A percentile compares a stretch with the other conserved stretches of the same genome.
Conservation (phyloP, 2,797 vertebrate species). For the Aselliscus stoliczkanus region DNA sequence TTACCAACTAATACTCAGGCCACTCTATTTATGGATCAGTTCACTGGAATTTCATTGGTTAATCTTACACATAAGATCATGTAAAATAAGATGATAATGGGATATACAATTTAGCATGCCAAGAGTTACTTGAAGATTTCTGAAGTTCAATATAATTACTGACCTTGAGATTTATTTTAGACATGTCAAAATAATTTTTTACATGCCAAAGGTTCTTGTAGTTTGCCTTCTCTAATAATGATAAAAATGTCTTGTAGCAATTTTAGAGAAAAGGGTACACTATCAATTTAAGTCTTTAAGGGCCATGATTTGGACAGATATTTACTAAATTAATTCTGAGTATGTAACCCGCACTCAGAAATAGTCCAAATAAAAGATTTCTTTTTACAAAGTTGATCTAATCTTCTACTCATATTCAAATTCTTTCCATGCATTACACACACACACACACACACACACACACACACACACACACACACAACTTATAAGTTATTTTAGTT, state of each 20-base stretch:
- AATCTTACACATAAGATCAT: not conserved
- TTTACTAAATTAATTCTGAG: conserved; percentile 48
- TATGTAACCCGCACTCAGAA: not conserved
- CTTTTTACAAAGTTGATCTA: conserved; percentile 11
- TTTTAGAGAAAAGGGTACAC: conserved; percentile 17
- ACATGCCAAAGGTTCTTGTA: not conserved
- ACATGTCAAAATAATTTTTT: conserved; percentile 21
- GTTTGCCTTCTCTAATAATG: conserved; percentile 47
- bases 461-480: not conserved
- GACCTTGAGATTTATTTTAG: conserved; percentile 6
- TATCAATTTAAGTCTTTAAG: conserved; percentile 29
- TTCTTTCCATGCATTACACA: not conserved
- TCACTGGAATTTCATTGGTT: conserved; percentile 16
- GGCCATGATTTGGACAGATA: not conserved
- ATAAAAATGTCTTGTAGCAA: conserved; percentile 29
- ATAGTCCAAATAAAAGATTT: not conserved
- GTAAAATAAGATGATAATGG: conserved; percentile 5
- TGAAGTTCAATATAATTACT: conserved; percentile 15
- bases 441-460: not conserved
- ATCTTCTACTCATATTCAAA: not conserved
- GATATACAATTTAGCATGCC: not conserved
- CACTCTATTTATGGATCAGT: not conserved
- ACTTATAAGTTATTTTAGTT: conserved; percentile 38
- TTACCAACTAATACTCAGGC: not conserved
- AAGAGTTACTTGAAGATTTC: conserved; percentile 39